phyloP scores from a whole-genome alignment of 1,140 invertebrate genomes.

The Drosophila biarmipes region DNA sequence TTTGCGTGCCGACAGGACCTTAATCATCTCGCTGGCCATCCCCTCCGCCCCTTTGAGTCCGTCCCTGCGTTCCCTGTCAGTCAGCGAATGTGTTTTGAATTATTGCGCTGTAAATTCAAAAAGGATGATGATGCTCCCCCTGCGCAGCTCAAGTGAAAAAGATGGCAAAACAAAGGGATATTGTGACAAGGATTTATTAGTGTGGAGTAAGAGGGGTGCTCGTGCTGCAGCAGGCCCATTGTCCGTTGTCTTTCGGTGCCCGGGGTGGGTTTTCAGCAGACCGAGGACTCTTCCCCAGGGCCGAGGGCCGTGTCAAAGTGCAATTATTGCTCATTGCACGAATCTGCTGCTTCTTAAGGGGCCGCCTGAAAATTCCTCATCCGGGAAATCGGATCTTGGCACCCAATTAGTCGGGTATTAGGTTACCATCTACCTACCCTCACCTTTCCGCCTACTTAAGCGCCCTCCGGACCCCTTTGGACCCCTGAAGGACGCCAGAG shows the following conservation, averaged over 20 bases:
- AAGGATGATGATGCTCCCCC: constrained; percentile 56
- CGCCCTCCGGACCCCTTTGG: too few species aligned
- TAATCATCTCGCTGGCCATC: constrained; percentile 59
- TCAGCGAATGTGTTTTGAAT: constrained; percentile 78
- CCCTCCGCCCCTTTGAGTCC: constrained; percentile 19
- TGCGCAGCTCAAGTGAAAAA: constrained; percentile 47
- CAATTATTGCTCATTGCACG: constrained; percentile 69
- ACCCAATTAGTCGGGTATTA: constrained; percentile 37
- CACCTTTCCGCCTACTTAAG: background rate
- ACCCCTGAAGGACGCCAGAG: too few species aligned
- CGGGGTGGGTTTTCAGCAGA: constrained; percentile 59
- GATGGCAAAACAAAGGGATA: constrained; percentile 80
- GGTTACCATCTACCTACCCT: constrained; percentile 12
- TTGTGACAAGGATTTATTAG: constrained; percentile 82
- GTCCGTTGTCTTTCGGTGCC: constrained; percentile 61
- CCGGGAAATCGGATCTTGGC: constrained; percentile 33
- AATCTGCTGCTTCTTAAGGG: constrained; percentile 42
- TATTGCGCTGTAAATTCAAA: constrained; percentile 79
- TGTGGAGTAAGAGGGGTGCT: constrained; percentile 5
- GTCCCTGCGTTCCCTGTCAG: constrained; percentile 41
- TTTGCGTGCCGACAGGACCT: constrained; percentile 73
- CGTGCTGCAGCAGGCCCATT: background rate
- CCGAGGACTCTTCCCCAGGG: background rate
- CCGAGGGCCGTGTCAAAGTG: constrained; percentile 58
- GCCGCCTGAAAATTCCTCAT: background rate